phyloP scores from a whole-genome alignment of 2,113 vertebrate species.

The Craseonycteris thonglongyai region DNA sequence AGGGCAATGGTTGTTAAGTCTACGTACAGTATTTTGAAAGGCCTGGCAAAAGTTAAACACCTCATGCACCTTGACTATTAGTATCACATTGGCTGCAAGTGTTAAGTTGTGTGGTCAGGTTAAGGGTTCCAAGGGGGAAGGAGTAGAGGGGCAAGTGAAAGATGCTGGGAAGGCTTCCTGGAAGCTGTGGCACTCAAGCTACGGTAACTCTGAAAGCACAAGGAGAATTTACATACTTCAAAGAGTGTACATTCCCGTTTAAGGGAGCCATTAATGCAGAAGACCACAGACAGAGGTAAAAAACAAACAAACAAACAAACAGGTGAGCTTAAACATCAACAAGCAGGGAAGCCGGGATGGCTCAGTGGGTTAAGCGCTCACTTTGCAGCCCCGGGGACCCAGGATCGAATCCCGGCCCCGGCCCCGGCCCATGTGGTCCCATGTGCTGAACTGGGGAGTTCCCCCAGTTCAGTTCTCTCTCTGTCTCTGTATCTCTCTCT shows the following conservation, averaged over 20 bases:
- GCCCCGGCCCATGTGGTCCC: too few species aligned
- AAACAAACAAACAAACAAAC: too few species aligned
- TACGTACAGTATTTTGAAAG: not conserved
- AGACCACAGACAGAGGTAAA: not conserved
- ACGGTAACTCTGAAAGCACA: not conserved
- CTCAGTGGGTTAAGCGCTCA: too few species aligned
- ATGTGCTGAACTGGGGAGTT: too few species aligned
- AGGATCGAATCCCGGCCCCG: too few species aligned
- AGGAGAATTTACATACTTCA: not conserved
- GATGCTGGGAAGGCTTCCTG: not conserved
- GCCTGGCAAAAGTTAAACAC: not conserved
- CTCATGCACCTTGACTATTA: not conserved
- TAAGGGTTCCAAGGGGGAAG: not conserved
- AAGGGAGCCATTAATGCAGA: not conserved
- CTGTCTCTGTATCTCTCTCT: too few species aligned
- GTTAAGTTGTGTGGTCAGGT: not conserved
- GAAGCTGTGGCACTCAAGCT: not conserved
- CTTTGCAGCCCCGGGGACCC: too few species aligned
- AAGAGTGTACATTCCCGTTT: not conserved
- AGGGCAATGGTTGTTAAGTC: not conserved
- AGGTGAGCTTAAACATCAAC: not conserved
- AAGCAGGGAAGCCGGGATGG: constrained; percentile 5
- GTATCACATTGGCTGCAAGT: not conserved
- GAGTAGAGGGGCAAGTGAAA: not conserved
- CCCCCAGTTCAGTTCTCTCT: too few species aligned